Base-by-base conservation (phyloP, 2,888 invertebrate genomes). In the Drosophila greeni region DNA sequence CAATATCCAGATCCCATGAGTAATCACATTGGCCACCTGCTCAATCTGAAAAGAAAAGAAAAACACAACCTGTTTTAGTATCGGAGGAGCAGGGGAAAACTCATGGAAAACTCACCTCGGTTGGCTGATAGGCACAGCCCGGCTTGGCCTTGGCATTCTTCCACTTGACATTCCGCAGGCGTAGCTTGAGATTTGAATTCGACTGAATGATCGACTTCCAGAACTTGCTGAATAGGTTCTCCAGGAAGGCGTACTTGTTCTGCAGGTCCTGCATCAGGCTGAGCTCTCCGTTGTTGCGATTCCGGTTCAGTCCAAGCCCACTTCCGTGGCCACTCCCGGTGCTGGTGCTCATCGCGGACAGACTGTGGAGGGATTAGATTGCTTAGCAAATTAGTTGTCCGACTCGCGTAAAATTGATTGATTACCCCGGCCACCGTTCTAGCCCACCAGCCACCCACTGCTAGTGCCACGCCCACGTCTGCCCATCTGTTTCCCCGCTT, bases 21-120 rank as follows among this genome's bases (percentile, higher is more conserved):
- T 97, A 81, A 96, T 90, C 47, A 97, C 94, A 90, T 97, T 97
- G 47, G 97, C 97, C 68, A 96, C 90, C 86, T 97, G 97, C 88
- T 97, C 97, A 74, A 96, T 91, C 90, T 94, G 11, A 12, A 12
- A 24, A 8, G n/a, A 42, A 24, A 14, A 23, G 11, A 45, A 45
- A 12, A n/a, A n/a, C n/a, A n/a, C n/a, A n/a, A n/a, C n/a, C 29
- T 18, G 18, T 26, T 43, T 7, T 29, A 45, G 24, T 9, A 5
- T 42, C 23, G 16, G 29, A 16, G 43, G 12, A 12, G 16, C 12
- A 14, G 20, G 12, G 45, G 7, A 3, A 20, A 11, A 29, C 29
- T 11, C 1, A 12, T 7, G 14, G 1, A 20, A 20, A 18, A 53
- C 61, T 65, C 76, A 92, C 92, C 86, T 90, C 90, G 24, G 97